Percentiles rank a stretch among this genome's conserved stretches.
Evolutionary conservation across 2,113 vertebrate species (phyloP).

Genomic region (Phrynosoma platyrhinos): DNA sequence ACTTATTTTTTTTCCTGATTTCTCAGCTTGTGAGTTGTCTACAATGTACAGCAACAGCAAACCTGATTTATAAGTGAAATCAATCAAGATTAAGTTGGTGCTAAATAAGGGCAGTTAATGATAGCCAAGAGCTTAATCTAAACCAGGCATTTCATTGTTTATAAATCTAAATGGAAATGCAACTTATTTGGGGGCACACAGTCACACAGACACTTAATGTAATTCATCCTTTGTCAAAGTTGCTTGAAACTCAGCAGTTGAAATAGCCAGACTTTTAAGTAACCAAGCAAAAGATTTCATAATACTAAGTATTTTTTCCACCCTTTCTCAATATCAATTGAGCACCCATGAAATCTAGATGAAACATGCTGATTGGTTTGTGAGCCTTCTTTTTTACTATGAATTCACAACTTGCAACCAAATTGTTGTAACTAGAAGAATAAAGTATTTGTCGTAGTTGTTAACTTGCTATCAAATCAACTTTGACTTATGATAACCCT

Average conservation of each 20-base stretch:
- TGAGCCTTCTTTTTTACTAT: too few relatives aligned
- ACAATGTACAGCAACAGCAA: constrained; percentile 41
- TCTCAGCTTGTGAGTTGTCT: constrained; percentile 28
- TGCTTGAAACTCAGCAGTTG: constrained; percentile 35
- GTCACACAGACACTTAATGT: constrained; percentile 2
- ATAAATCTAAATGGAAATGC: constrained; percentile 40
- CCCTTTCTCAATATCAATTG: not conserved
- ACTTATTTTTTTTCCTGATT: not conserved
- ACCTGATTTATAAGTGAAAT: constrained; percentile 54
- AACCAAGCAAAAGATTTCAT: not conserved
- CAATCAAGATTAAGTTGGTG: constrained; percentile 39
- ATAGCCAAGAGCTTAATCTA: constrained; percentile 36
- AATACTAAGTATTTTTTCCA: not conserved
- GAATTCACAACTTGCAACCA: too few relatives aligned
- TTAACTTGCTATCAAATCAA: too few relatives aligned
- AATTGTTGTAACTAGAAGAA: too few relatives aligned
- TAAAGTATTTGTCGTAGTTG: too few relatives aligned
- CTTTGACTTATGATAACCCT: too few relatives aligned
- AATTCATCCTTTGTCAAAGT: not conserved
- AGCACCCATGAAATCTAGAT: too few relatives aligned
- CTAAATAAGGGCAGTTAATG: constrained; percentile 58
- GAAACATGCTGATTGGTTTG: too few relatives aligned
- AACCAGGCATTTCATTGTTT: constrained; percentile 51
- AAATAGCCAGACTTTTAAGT: constrained; percentile 34
- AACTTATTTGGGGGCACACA: constrained; percentile 18